Conservation (phyloP, 2,113 vertebrate genomes). For the Menidia beryllina region DNA sequence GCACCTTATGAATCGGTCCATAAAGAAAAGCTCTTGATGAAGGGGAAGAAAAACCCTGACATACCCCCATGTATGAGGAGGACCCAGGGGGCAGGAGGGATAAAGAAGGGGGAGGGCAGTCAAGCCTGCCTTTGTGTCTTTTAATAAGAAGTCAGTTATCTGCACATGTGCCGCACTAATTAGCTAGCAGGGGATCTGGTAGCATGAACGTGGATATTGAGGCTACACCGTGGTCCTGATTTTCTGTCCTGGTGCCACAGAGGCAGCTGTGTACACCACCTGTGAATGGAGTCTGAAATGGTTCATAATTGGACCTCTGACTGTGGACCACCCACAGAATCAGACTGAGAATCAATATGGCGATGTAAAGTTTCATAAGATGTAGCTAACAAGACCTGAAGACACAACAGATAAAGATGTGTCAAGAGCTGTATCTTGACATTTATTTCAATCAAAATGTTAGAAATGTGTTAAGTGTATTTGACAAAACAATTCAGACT, state of each 20-base stretch:
- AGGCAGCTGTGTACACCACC: conserved; percentile 86
- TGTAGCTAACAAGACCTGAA: conserved; percentile 28
- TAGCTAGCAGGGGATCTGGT: conserved; percentile 61
- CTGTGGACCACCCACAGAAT: conserved; percentile 61
- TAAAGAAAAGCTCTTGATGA: conserved; percentile 23
- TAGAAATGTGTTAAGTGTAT: not conserved
- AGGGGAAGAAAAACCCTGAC: conserved; percentile 25
- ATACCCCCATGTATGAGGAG: conserved; percentile 39
- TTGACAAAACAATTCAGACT: conserved; percentile 3
- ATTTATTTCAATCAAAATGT: not conserved
- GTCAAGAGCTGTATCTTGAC: not conserved
- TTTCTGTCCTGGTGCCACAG: conserved; percentile 55
- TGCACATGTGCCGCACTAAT: conserved; percentile 79
- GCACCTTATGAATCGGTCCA: not conserved
- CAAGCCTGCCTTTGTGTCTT: conserved; percentile 51
- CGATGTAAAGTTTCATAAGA: conserved; percentile 21
- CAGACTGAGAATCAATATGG: conserved; percentile 22
- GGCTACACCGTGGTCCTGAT: conserved; percentile 45
- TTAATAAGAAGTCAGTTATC: conserved; percentile 50
- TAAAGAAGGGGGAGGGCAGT: conserved; percentile 2
- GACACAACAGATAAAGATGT: not conserved
- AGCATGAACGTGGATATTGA: conserved; percentile 10
- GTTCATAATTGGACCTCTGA: conserved; percentile 79
- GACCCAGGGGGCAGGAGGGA: conserved; percentile 8
- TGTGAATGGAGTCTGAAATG: conserved; percentile 82